Percentiles rank a stretch among this genome's conserved stretches.
These are phyloP conservation scores for Diarsia mendica DNA, from an alignment of 2,888 invertebrate species.

Conservation along the genomic window DNA sequence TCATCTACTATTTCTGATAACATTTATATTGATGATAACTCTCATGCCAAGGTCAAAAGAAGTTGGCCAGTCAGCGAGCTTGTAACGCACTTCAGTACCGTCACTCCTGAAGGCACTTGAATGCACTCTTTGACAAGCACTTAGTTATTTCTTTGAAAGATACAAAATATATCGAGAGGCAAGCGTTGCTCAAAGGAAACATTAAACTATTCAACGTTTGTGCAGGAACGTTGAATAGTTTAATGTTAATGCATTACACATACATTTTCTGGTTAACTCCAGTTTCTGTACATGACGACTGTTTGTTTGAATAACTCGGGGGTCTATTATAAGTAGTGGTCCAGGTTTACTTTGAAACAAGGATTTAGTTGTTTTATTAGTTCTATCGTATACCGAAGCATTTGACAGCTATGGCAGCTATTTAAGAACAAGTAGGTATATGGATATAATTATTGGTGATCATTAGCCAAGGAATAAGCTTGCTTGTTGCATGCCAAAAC, in stretches of 20 bases:
- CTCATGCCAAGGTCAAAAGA: not conserved
- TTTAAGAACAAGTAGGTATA: no score
- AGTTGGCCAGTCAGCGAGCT: slow-evolving; percentile 2
- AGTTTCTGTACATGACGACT: not conserved
- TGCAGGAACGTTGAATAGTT: no score
- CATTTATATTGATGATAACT: no score
- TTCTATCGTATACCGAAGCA: not conserved
- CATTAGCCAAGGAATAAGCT: not conserved
- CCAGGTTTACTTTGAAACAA: not conserved
- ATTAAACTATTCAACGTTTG: slow-evolving; percentile 32
- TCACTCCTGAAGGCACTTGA: not conserved
- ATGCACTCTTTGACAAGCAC: slow-evolving; percentile 26
- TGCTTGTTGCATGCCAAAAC: not conserved
- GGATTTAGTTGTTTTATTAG: no score
- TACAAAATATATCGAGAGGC: slow-evolving; percentile 26
- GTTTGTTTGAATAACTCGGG: not conserved
- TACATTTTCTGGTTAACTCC: slow-evolving; percentile 24
- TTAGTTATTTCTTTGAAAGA: slow-evolving; percentile 37
- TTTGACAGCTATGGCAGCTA: no score
- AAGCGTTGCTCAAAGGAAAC: slow-evolving; percentile 19
- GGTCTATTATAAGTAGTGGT: not conserved
- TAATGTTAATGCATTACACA: slow-evolving; percentile 45
- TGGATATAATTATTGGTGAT: not conserved
- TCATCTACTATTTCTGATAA: no score
- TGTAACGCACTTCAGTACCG: not conserved